Evolutionary conservation across 2,113 vertebrate genomes (phyloP).

Genomic region (Ictidomys tridecemlineatus): DNA sequence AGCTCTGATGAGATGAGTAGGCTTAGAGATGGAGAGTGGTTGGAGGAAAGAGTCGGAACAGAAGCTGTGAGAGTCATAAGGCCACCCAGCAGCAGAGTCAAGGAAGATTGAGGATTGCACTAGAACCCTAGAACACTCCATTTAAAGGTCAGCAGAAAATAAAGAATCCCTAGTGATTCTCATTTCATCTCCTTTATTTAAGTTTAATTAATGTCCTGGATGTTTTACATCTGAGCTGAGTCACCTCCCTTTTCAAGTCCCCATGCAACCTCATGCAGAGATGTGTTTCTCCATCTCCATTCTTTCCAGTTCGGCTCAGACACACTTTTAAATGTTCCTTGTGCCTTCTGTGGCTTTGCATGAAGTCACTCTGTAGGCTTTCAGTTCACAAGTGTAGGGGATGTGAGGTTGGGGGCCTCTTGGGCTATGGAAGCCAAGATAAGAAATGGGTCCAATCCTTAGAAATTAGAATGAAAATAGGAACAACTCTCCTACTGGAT

Average conservation of each 20-base stretch:
- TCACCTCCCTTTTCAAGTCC: not conserved
- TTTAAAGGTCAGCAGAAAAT: conserved; percentile 4
- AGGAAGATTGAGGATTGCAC: not conserved
- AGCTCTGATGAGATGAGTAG: not conserved
- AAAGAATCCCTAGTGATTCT: conserved; percentile 5
- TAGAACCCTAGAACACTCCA: not conserved
- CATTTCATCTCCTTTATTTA: conserved; percentile 35
- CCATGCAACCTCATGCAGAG: not conserved
- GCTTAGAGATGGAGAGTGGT: not conserved
- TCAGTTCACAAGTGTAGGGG: not conserved
- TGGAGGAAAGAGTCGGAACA: not conserved
- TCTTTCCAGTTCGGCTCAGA: not conserved
- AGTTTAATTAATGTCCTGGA: conserved; percentile 38
- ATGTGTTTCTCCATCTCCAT: not conserved
- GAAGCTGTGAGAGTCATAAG: not conserved
- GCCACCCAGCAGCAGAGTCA: not conserved
- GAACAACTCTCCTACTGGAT: not conserved
- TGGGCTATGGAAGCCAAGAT: not conserved
- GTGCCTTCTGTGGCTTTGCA: not conserved
- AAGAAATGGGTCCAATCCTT: not conserved
- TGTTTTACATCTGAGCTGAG: conserved; percentile 26
- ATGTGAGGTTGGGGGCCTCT: not conserved
- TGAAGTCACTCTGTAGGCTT: not conserved
- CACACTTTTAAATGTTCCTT: not conserved
- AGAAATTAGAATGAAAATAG: conserved; percentile 19